Evolutionary conservation across 2,797 vertebrate species (phyloP), one percentile per base, ranked within the genome.

Genomic region (Florisuga fusca): DNA sequence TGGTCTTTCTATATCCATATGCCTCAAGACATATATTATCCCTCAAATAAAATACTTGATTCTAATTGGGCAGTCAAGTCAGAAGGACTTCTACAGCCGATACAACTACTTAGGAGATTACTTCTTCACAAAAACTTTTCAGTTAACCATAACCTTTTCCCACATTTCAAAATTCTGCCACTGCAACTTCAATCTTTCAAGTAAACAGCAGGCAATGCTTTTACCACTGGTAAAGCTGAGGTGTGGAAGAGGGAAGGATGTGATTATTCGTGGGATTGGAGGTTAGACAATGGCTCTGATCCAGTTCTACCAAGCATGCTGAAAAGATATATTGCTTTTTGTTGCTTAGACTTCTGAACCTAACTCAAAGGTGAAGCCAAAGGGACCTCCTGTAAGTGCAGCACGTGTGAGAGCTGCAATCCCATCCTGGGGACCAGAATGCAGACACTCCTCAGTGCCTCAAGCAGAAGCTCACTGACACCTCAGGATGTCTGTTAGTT

Each of bases 361-460:
- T 92, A 72, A 90, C 66, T 91, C 84, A 88, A 55, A 63, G 34
- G 41, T 67, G 66, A 57, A 88, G 29, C 69, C 86, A 93, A 71
- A 69, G 79, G 89, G 92, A 55, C 38, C 57, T 43, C 23, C 41
- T 84, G 61, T 85, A 87, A 89, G 48, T 87, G 66, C 38, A 83
- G 72, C 36, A 75, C 10, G 45, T 73, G 67, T 38, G 31, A 55
- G 74, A 72, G 48, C 78, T 87, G 58, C 58, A 67, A 16, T 38
- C 19, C 26, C 1, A 0, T 43, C 29, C 43, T 10, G 45, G 62
- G 22, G 22, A 31, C 53, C 76, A 79, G 72, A 90, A 87, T 34
- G 48, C n/a, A 86, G 45, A 58, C 27, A 53, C n/a, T 45, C 55
- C 21, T 89, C 25, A 22, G 36, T 38, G 48, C 48, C 54, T 89